phyloP scores from a whole-genome alignment of 2,797 vertebrate species.

The Sebastes taczanowskii region DNA sequence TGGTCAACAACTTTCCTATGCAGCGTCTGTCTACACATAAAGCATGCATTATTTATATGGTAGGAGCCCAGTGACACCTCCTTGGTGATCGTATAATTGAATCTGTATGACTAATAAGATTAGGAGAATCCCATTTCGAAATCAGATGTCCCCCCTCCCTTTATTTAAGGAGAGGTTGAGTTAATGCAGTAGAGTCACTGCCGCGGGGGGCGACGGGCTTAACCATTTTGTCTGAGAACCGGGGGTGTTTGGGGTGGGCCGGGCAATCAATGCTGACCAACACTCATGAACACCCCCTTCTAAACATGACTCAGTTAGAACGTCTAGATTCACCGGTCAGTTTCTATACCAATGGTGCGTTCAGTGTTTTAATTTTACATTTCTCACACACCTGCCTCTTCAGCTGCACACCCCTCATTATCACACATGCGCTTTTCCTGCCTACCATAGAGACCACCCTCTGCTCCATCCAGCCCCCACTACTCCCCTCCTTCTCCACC shows the following conservation, averaged over 20 bases:
- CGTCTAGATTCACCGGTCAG: constrained; percentile 76
- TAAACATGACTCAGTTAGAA: constrained; percentile 74
- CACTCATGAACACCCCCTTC: constrained; percentile 78
- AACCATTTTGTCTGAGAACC: constrained; percentile 85
- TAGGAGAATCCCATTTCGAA: constrained; percentile 72
- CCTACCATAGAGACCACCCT: constrained; percentile 69
- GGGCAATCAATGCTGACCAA: constrained; percentile 70
- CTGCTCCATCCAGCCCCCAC: constrained; percentile 44
- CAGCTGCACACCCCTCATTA: constrained; percentile 48
- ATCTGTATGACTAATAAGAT: constrained; percentile 73
- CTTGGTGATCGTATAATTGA: constrained; percentile 58
- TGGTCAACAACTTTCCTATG: background rate
- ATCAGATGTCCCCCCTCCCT: constrained; percentile 55
- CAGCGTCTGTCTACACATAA: constrained; percentile 1
- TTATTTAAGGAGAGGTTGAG: constrained; percentile 71
- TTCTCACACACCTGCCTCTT: constrained; percentile 65
- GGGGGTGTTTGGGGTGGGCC: constrained; percentile 76
- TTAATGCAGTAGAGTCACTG: constrained; percentile 83
- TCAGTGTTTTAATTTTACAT: constrained; percentile 55
- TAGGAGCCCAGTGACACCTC: constrained; percentile 37
- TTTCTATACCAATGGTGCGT: constrained; percentile 67
- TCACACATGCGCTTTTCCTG: constrained; percentile 66
- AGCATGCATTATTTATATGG: constrained; percentile 4
- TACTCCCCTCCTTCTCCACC: constrained; percentile 37
- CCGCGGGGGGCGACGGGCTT: constrained; percentile 78